Evolutionary conservation across 2,797 vertebrate species (phyloP).

Genomic region (Synaphobranchus kaupii): DNA sequence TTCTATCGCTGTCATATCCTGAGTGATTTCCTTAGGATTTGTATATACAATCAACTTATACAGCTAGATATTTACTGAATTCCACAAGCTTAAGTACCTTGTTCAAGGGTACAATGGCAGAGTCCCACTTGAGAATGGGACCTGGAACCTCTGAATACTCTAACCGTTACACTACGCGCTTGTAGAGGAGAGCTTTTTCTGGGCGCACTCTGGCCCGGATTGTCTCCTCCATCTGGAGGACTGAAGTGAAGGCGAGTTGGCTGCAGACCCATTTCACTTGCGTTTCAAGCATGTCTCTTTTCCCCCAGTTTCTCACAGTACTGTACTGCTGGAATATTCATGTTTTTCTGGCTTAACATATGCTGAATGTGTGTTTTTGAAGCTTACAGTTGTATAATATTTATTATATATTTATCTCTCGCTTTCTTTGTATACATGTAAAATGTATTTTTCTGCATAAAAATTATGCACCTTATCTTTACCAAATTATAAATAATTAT

Average conservation of each 20-base stretch:
- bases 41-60: background rate
- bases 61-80: background rate
- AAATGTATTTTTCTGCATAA: slow-evolving; percentile 38
- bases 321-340: background rate
- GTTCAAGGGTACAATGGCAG: background rate
- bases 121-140: background rate
- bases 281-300: background rate
- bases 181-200: background rate
- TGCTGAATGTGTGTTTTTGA: background rate
- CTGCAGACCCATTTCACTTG: background rate
- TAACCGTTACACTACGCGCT: background rate
- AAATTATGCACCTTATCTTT: slow-evolving; percentile 63
- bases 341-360: background rate
- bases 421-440: background rate
- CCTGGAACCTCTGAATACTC: background rate
- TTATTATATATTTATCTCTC: background rate
- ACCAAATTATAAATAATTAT: slow-evolving; percentile 52
- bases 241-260: background rate
- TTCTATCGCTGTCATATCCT: background rate
- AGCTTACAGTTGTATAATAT: background rate
- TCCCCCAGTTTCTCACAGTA: background rate
- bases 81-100: background rate
- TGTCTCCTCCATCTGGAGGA: background rate
- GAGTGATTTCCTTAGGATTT: background rate
- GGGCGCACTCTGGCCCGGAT: background rate